A percentile compares a stretch with the other conserved stretches of the same genome.
Evolutionary conservation across 1,140 invertebrate species (phyloP).

Genomic region (Drosophila prosaltans): DNA sequence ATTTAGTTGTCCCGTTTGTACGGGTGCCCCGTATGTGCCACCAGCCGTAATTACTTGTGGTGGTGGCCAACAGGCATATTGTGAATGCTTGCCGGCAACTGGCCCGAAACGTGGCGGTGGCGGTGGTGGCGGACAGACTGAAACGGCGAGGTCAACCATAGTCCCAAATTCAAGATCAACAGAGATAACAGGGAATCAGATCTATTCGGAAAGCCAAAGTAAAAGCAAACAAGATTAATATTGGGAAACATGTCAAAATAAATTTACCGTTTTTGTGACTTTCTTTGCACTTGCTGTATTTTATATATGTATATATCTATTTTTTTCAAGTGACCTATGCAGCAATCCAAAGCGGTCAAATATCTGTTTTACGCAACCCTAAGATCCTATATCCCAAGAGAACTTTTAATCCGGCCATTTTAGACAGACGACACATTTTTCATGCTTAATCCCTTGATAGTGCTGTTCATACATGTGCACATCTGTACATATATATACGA

Average conservation of each 20-base stretch:
- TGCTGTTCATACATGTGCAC: neutral
- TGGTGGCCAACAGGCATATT: slow-evolving; percentile 32
- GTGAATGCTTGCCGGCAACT: slow-evolving; percentile 17
- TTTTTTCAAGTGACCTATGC: too few species aligned
- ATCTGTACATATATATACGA: neutral
- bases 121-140: neutral
- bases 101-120: neutral
- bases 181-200: neutral
- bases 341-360: too few species aligned
- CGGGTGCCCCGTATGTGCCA: slow-evolving; percentile 24
- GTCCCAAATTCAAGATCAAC: neutral
- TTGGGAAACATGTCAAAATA: neutral
- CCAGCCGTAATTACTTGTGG: slow-evolving; percentile 4
- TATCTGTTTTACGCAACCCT: too few species aligned
- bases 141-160: neutral
- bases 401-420: neutral
- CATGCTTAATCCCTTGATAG: neutral
- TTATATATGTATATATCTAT: too few species aligned
- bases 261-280: neutral
- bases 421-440: neutral
- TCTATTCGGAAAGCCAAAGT: neutral
- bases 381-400: neutral
- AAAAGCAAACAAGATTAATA: slow-evolving; percentile 1
- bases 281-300: too few species aligned
- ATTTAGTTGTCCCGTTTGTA: slow-evolving; percentile 36